These are phyloP conservation scores for Lasiurus cinereus DNA, from an alignment of 2,113 vertebrate genomes.

Conservation along the genomic window DNA sequence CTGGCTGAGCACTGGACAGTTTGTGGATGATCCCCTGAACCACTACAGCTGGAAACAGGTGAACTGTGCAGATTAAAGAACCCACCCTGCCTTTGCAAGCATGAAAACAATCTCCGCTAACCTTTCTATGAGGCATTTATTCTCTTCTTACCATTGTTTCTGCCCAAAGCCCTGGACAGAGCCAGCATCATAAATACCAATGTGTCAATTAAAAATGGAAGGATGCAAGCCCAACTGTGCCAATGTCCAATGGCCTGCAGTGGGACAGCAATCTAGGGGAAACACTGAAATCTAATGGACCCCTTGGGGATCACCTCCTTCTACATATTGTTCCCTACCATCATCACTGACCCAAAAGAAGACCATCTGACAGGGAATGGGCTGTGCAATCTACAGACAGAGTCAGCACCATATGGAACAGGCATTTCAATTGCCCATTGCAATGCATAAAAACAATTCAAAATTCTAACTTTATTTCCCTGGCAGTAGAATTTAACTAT, in stretches of 20 bases:
- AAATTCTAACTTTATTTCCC: constrained; percentile 77
- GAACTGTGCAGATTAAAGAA: constrained; percentile 74
- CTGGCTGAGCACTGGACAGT: background rate
- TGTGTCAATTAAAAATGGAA: constrained; percentile 54
- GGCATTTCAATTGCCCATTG: constrained; percentile 62
- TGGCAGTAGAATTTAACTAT: constrained; percentile 78
- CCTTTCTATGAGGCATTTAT: constrained; percentile 74
- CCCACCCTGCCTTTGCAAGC: constrained; percentile 61
- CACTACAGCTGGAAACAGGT: constrained; percentile 78
- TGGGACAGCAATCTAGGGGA: background rate
- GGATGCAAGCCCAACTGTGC: background rate
- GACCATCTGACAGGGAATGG: constrained; percentile 75
- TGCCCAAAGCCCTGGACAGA: constrained; percentile 52
- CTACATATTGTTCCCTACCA: constrained; percentile 61
- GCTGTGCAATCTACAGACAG: constrained; percentile 14
- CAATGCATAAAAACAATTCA: constrained; percentile 73
- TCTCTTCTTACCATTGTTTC: constrained; percentile 73
- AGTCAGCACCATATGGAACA: constrained; percentile 73
- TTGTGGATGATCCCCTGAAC: background rate
- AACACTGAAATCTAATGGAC: constrained; percentile 56
- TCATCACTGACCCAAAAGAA: constrained; percentile 76
- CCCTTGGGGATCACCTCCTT: constrained; percentile 69
- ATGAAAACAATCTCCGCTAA: constrained; percentile 71
- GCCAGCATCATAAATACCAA: constrained; percentile 68
- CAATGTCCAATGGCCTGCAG: background rate